phyloP scores from a whole-genome alignment of 2,888 invertebrate genomes.

The Anoncus sp. region DNA sequence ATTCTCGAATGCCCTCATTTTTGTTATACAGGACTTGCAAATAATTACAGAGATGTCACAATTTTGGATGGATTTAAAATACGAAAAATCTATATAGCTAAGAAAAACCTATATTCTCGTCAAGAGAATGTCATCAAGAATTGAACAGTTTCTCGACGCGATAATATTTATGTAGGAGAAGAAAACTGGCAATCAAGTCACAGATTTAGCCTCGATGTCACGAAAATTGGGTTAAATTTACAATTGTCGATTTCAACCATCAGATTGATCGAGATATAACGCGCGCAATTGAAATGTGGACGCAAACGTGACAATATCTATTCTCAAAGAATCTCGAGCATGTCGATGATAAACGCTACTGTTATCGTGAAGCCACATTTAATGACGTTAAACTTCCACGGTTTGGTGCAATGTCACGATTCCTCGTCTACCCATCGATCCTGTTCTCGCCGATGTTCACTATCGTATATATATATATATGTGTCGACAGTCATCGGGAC shows the following conservation, averaged over 20 bases:
- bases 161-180: neutral
- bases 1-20: neutral
- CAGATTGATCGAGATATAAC: constrained; percentile 19
- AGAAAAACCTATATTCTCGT: neutral
- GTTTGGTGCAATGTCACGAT: constrained; percentile 34
- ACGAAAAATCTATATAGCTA: neutral
- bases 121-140: neutral
- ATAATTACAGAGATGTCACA: neutral
- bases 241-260: neutral
- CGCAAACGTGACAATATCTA: neutral
- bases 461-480: too few relatives aligned
- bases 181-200: neutral
- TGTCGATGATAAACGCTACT: constrained; percentile 11
- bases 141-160: neutral
- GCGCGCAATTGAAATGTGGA: neutral
- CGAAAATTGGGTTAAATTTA: constrained; percentile 4
- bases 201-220: constrained; percentile 7
- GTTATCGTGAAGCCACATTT: constrained; percentile 32
- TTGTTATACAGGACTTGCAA: neutral
- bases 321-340: neutral
- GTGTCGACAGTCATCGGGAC: constrained; percentile 36
- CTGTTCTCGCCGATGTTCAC: constrained; percentile 5
- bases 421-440: constrained; percentile 29
- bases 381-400: constrained; percentile 48
- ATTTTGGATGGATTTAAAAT: neutral